Percentiles rank a stretch among this genome's conserved stretches.
Conservation (phyloP, 2,797 vertebrate genomes). For the Dicrostonyx torquatus region DNA sequence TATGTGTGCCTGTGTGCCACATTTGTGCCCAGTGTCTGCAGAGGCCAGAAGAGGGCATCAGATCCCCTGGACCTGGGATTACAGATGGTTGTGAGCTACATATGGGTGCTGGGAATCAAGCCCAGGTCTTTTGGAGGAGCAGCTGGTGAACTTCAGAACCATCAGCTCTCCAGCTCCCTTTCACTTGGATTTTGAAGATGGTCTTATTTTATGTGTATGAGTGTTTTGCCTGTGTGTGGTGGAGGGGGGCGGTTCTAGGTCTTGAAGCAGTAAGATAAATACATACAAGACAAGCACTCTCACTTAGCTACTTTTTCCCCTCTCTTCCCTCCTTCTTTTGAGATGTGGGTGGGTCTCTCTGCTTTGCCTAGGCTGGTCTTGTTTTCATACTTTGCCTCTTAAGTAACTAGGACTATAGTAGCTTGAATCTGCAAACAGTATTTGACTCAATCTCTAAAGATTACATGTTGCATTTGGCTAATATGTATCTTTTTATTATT, state of each 20-base stretch:
- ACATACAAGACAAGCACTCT: neutral
- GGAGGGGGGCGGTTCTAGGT: neutral
- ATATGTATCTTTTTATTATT: neutral
- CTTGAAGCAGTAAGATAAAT: neutral
- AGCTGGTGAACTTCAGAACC: neutral
- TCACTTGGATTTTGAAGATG: neutral
- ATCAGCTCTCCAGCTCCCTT: neutral
- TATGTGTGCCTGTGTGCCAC: neutral
- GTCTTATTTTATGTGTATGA: too few species aligned
- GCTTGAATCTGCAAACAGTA: neutral
- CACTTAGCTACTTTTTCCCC: neutral
- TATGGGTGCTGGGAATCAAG: neutral
- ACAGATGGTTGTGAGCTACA: neutral
- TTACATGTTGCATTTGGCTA: constrained; percentile 21
- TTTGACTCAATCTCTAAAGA: neutral
- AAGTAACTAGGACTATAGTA: neutral
- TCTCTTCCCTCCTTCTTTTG: neutral
- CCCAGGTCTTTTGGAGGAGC: neutral
- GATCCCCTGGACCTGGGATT: neutral
- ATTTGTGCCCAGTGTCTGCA: neutral
- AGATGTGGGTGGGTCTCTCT: neutral
- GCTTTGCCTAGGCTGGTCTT: neutral
- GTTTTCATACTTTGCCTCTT: neutral
- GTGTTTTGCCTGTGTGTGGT: too few species aligned
- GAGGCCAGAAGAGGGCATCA: neutral